These are phyloP conservation scores for Saccostrea glomerata DNA, from an alignment of 1,140 invertebrate genomes.

Conservation along the genomic window DNA sequence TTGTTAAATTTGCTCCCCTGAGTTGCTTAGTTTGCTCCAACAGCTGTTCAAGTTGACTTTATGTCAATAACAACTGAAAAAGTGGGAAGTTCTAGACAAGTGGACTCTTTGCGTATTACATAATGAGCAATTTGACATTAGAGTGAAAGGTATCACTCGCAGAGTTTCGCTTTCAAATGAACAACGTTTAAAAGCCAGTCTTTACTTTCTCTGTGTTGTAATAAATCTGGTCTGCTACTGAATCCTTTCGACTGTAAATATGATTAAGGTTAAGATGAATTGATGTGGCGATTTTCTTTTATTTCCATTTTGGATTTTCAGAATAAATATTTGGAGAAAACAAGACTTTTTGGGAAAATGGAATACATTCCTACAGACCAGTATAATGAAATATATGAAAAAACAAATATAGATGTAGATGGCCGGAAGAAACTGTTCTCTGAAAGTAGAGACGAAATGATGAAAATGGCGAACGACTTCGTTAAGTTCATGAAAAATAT, in stretches of 20 bases:
- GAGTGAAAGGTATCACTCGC: too few species aligned
- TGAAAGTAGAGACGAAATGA: neutral
- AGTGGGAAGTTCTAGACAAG: too few species aligned
- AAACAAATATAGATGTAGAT: conserved; percentile 15
- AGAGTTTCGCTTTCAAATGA: too few species aligned
- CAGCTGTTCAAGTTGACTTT: too few species aligned
- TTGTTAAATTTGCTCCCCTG: too few species aligned
- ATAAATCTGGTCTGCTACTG: too few species aligned
- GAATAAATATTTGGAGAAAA: neutral
- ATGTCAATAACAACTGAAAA: too few species aligned
- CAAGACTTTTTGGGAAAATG: neutral
- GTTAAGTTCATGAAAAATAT: neutral
- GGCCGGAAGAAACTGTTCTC: conserved; percentile 4
- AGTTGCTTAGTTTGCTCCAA: too few species aligned
- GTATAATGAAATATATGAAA: neutral
- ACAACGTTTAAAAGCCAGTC: too few species aligned
- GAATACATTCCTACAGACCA: neutral
- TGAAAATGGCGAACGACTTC: conserved; percentile 1
- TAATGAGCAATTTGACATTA: too few species aligned
- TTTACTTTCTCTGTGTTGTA: too few species aligned
- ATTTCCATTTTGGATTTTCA: neutral
- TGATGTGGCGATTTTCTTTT: neutral
- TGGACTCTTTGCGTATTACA: too few species aligned
- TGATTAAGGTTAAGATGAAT: neutral
- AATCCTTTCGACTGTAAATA: neutral